A percentile compares a stretch with the other conserved stretches of the same genome.
Evolutionary conservation across 2,113 vertebrate species (phyloP).

Genomic region (Chamaetylas fuelleborni): DNA sequence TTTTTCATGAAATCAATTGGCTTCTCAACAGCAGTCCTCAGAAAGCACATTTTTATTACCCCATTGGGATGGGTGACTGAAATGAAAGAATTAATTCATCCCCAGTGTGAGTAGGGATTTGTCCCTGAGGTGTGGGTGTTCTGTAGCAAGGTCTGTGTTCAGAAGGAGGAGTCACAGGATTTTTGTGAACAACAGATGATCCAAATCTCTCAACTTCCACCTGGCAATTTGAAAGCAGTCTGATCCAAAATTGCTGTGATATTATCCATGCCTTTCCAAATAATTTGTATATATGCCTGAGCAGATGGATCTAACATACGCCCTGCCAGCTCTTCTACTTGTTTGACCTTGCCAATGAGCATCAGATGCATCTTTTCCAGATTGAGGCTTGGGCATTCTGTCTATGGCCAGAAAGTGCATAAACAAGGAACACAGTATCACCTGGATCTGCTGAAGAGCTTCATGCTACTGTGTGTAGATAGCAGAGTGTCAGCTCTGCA

Average conservation of each 20-base stretch:
- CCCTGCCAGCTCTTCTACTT: constrained; percentile 16
- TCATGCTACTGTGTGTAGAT: neutral
- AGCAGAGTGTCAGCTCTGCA: neutral
- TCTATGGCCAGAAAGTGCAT: neutral
- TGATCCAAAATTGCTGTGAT: constrained; percentile 46
- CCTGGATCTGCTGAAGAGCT: neutral
- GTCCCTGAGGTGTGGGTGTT: neutral
- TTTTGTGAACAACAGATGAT: constrained; percentile 41
- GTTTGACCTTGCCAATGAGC: constrained; percentile 50
- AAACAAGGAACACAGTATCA: neutral
- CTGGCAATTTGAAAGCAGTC: constrained; percentile 23
- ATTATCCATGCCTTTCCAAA: constrained; percentile 33
- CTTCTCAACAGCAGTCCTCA: neutral
- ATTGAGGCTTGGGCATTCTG: neutral
- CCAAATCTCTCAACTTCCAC: constrained; percentile 34
- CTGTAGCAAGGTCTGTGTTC: neutral
- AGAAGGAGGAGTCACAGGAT: neutral
- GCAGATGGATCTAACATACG: constrained; percentile 28
- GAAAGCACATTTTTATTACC: neutral
- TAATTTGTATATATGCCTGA: constrained; percentile 52
- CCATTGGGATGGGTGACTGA: neutral
- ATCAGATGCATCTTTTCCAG: neutral
- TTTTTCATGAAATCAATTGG: neutral
- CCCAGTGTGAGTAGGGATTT: neutral
- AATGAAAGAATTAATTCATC: neutral